Percentiles rank a stretch among this genome's conserved stretches.
Evolutionary conservation across 2,888 invertebrate species (phyloP).

Genomic region (Xestia ashworthii): DNA sequence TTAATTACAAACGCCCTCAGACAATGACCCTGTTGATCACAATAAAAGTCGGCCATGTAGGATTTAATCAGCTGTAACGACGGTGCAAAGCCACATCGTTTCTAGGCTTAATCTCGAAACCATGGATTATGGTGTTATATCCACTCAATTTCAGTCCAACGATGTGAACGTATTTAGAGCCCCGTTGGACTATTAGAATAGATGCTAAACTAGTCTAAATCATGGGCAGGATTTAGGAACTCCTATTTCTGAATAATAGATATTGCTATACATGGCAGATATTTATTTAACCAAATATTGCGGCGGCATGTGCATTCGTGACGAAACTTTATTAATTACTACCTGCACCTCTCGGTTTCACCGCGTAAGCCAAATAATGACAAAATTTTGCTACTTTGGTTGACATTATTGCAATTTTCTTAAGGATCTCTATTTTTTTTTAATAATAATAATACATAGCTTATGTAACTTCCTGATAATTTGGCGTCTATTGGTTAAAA

Average conservation of each 20-base stretch:
- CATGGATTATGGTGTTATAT: slow-evolving; percentile 43
- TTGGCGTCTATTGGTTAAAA: too few species aligned
- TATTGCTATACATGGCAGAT: not conserved
- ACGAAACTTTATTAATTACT: not conserved
- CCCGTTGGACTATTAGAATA: slow-evolving; percentile 9
- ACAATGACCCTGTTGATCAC: slow-evolving; percentile 20
- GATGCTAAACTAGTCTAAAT: slow-evolving; percentile 1
- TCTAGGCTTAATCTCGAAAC: slow-evolving; percentile 29
- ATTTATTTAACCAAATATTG: not conserved
- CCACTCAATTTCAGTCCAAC: slow-evolving; percentile 46
- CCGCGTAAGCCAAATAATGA: too few species aligned
- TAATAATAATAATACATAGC: too few species aligned
- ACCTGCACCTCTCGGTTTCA: too few species aligned
- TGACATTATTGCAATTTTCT: too few species aligned
- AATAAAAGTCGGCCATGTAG: slow-evolving; percentile 18
- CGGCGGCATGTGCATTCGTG: too few species aligned
- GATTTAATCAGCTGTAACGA: slow-evolving; percentile 44
- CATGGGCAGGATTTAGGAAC: not conserved
- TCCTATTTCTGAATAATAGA: not conserved
- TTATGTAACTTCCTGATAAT: too few species aligned
- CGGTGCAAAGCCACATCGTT: slow-evolving; percentile 18
- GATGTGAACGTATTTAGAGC: slow-evolving; percentile 30
- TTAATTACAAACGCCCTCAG: slow-evolving; percentile 6
- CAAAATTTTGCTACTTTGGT: too few species aligned
- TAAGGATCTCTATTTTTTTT: too few species aligned